These are phyloP conservation scores for Falco cherrug DNA, from an alignment of 2,797 vertebrate genomes.

Conservation along the genomic window DNA sequence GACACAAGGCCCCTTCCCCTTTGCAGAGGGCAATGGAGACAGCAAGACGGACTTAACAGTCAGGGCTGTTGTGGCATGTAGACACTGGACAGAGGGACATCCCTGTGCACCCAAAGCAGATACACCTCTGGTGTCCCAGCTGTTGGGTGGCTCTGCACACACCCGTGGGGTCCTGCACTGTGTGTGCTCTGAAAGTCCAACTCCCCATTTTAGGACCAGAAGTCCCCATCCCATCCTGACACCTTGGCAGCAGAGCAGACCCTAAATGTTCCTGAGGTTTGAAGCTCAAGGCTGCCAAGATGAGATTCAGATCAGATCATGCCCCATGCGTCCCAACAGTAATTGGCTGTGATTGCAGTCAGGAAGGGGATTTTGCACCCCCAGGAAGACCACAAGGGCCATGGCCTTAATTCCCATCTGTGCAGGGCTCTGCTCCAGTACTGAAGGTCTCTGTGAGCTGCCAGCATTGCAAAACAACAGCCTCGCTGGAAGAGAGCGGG, in stretches of 20 bases:
- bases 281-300: not conserved
- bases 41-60: not conserved
- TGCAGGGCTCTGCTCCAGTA: conserved; percentile 46
- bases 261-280: not conserved
- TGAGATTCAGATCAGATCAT: not conserved
- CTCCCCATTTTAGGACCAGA: not conserved
- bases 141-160: not conserved
- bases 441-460: conserved; percentile 13
- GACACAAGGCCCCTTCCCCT: not conserved
- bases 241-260: not conserved
- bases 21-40: not conserved
- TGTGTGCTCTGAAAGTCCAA: accelerated
- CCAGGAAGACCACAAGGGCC: conserved; percentile 19
- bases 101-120: not conserved
- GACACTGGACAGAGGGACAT: not conserved
- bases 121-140: not conserved
- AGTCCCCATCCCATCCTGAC: accelerated
- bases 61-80: not conserved
- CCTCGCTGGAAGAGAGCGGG: not conserved
- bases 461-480: conserved; percentile 62
- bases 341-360: not conserved
- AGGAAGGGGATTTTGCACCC: conserved; percentile 37
- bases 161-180: accelerated
- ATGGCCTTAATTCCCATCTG: conserved; percentile 47
- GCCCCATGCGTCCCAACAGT: not conserved